Evolutionary conservation across 2,888 invertebrate genomes (phyloP).

Genomic region (Drosophila tanythrix): DNA sequence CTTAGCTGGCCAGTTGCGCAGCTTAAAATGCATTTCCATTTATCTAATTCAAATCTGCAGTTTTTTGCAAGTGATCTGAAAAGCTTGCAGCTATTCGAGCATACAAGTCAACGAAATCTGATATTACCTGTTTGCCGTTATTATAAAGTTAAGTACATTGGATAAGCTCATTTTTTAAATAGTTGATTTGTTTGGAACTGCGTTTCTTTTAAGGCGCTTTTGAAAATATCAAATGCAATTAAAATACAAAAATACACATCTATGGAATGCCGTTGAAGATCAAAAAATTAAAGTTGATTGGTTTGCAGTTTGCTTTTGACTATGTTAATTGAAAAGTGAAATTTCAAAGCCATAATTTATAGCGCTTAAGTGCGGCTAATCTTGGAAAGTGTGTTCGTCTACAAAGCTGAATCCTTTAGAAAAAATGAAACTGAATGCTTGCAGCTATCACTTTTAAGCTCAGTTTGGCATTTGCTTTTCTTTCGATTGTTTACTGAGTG

Average conservation of each 20-base stretch:
- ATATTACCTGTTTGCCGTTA: background rate
- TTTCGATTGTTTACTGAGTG: no score
- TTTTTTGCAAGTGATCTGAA: background rate
- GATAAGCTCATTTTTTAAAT: background rate
- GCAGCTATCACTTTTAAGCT: background rate
- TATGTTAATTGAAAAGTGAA: background rate
- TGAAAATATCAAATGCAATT: no score
- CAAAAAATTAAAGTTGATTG: background rate
- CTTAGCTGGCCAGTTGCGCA: constrained; percentile 26
- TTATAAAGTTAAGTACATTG: background rate
- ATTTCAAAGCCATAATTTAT: background rate
- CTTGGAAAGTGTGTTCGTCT: background rate
- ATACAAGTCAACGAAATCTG: background rate
- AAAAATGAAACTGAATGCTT: background rate
- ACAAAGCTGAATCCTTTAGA: background rate
- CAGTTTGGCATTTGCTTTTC: no score
- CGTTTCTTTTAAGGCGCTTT: no score
- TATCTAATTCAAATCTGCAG: background rate
- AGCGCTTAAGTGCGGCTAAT: background rate
- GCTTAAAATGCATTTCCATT: constrained; percentile 2
- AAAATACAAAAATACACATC: background rate
- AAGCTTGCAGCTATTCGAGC: background rate
- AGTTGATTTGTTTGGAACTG: no score
- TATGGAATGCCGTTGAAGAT: background rate
- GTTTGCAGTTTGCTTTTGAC: background rate